These are phyloP conservation scores for Hippocampus guttulatus DNA, from an alignment of 2,113 vertebrate species.

Conservation along the genomic window DNA sequence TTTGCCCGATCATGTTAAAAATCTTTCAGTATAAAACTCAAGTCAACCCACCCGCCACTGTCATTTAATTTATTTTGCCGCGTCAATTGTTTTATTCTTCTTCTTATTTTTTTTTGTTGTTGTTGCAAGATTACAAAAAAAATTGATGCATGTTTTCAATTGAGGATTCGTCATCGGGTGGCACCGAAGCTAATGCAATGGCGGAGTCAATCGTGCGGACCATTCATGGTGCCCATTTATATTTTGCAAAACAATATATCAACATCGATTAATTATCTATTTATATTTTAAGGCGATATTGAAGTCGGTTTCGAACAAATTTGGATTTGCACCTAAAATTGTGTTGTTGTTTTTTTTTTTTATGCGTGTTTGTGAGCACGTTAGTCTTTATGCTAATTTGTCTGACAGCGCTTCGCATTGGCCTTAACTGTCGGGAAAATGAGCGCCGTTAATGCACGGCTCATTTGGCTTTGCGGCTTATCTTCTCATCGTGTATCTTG, in stretches of 20 bases:
- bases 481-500: conserved; percentile 31
- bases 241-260: too few species aligned
- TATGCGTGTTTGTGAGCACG: conserved; percentile 3
- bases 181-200: too few species aligned
- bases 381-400: conserved; percentile 54
- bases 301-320: neutral
- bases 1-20: neutral
- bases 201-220: too few species aligned
- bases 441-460: conserved; percentile 58
- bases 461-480: conserved; percentile 50
- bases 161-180: too few species aligned
- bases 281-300: too few species aligned
- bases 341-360: neutral
- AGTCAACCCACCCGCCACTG: neutral
- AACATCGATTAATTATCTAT: too few species aligned
- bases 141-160: too few species aligned
- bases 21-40: neutral
- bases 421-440: conserved; percentile 50
- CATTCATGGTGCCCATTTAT: too few species aligned
- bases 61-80: neutral
- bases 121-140: too few species aligned
- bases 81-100: too few species aligned
- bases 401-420: conserved; percentile 57
- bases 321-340: neutral
- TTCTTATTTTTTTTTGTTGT: too few species aligned